Evolutionary conservation across 1,140 invertebrate species (phyloP), one percentile per base, ranked within the genome.

Genomic region (Drosophila bipectinata): DNA sequence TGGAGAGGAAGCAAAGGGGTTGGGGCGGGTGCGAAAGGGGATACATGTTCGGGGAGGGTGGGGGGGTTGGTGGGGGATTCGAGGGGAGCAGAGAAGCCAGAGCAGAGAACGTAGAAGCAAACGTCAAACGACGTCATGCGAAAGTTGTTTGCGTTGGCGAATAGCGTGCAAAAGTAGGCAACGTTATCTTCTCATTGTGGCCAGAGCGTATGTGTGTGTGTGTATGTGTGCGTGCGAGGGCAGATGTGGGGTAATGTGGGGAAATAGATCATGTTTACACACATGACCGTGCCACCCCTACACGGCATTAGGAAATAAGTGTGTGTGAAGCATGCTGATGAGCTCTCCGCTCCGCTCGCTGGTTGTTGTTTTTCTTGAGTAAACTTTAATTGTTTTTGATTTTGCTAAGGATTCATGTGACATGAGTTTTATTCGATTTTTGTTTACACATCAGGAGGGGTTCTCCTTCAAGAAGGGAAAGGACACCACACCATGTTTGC

Each of bases 321-420:
- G 68, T 68, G 63, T 71, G 63, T 45, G 37, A 18, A 55, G 60
- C 51, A 68, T 52, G 56, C 82, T 74, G 74, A 82, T 87, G 82
- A 88, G 83, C 82, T 87, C n/a, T 37, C 80, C 82, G 78, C n/a
- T 37, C 80, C 82, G 78, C 82, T 87, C n/a, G 10, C 80, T 85
- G 82, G 72, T 82, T 87, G 77, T 88, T 88, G 83, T 88, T 87
- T 87, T 88, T 76, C 78, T 88, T 82, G 79, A 88, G 77, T 82
- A 87, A 87, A 87, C 82, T 87, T 87, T 82, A 87, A 87, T 87
- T 87, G 82, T 87, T 87, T 87, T 87, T 87, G 82, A 88, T 87
- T 87, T 87, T 88, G 56, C 51, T 87, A 87, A 87, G 82, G 82
- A 87, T 87, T 87, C 81, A 72, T 82, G 51, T 87, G 82, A 77